Evolutionary conservation across 23 tunicate species (phyloP).

Genomic region (Trididemnum nubilum): DNA sequence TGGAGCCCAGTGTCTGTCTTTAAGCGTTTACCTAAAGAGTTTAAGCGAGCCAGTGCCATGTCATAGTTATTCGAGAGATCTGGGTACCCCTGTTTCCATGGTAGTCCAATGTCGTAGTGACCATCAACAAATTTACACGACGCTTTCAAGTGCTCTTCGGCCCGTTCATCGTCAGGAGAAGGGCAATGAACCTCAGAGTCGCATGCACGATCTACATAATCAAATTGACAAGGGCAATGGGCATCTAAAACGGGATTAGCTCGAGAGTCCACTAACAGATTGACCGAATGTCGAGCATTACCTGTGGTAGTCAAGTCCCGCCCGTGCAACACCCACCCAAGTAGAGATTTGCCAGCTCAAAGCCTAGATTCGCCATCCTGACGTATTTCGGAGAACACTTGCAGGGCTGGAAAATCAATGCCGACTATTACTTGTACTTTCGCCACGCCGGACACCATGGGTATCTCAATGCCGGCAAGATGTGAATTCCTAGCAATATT

Average conservation of each 20-base stretch:
- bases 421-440: slow-evolving; percentile 10
- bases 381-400: slow-evolving; percentile 21
- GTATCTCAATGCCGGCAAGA: too few relatives aligned
- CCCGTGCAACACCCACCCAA: slow-evolving; percentile 20
- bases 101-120: slow-evolving; percentile 4
- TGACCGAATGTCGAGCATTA: background rate
- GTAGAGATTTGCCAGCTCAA: slow-evolving; percentile 13
- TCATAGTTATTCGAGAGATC: slow-evolving; percentile 17
- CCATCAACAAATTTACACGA: background rate
- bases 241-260: background rate
- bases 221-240: slow-evolving; percentile 13
- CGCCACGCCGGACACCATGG: too few relatives aligned
- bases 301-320: background rate
- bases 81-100: slow-evolving; percentile 15
- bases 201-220: slow-evolving; percentile 22
- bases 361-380: slow-evolving; percentile 11
- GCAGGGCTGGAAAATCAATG: background rate
- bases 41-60: slow-evolving; percentile 12
- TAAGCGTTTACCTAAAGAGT: background rate
- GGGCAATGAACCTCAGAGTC: slow-evolving; percentile 8
- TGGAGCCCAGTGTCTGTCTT: background rate
- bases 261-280: background rate
- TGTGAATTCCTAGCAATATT: background rate
- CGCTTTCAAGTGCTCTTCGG: background rate
- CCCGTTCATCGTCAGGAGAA: background rate